phyloP scores from a whole-genome alignment of 1,140 invertebrate genomes.

The Elysia chlorotica region DNA sequence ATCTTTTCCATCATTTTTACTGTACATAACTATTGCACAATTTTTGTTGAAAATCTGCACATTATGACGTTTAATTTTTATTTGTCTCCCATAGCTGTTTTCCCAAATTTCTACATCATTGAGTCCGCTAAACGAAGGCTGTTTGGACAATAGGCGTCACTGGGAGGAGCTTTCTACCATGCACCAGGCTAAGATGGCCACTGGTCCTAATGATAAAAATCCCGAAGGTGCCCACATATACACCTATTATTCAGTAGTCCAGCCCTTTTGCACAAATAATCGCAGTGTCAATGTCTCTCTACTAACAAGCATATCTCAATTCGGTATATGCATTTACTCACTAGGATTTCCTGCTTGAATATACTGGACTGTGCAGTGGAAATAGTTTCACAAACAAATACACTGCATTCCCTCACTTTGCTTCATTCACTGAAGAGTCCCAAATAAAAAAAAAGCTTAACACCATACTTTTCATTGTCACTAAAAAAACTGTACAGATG shows the following conservation, averaged over 20 bases:
- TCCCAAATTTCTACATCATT: constrained; percentile 92
- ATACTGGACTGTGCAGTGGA: not conserved
- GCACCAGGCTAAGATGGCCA: not conserved
- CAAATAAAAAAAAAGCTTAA: too few relatives aligned
- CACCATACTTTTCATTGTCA: too few relatives aligned
- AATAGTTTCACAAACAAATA: too few relatives aligned
- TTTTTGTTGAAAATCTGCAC: too few relatives aligned
- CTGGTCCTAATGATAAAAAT: too few relatives aligned
- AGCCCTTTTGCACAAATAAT: not conserved
- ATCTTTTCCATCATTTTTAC: too few relatives aligned
- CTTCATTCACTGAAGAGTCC: too few relatives aligned
- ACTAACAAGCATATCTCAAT: not conserved
- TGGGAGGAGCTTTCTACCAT: constrained; percentile 90
- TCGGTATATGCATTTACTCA: not conserved
- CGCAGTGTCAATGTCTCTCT: not conserved
- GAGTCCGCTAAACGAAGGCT: constrained; percentile 84
- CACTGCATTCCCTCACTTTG: too few relatives aligned
- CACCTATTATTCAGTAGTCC: not conserved
- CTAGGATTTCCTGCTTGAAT: not conserved
- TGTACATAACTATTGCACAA: too few relatives aligned
- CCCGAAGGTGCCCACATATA: not conserved
- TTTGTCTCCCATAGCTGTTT: constrained; percentile 70
- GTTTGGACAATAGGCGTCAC: constrained; percentile 80
- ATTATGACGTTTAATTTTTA: too few relatives aligned
- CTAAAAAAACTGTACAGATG: too few relatives aligned